These are phyloP conservation scores for Sesia apiformis DNA, from an alignment of 2,888 invertebrate species.

Conservation along the genomic window DNA sequence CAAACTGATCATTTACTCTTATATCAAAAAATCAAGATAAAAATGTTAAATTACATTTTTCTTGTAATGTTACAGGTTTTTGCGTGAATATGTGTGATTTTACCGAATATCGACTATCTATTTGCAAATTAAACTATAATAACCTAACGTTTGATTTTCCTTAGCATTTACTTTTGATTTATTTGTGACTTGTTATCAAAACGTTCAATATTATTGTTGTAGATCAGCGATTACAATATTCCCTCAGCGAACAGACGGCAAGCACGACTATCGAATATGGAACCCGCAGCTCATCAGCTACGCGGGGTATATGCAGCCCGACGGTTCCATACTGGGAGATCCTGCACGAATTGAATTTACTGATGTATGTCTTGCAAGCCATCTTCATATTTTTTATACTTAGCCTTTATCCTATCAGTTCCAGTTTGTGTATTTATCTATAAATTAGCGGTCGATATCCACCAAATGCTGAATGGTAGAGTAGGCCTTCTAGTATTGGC, in stretches of 20 bases:
- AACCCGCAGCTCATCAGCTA: conserved; percentile 92
- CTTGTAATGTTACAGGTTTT: no score
- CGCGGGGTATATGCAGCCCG: conserved; percentile 90
- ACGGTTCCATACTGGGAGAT: conserved; percentile 90
- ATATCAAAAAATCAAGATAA: no score
- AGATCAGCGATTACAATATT: conserved; percentile 97
- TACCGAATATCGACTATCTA: no score
- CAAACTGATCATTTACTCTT: no score
- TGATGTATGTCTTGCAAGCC: conserved; percentile 74
- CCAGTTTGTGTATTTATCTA: background rate
- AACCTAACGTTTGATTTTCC: background rate
- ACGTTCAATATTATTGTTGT: conserved; percentile 5
- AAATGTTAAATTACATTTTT: no score
- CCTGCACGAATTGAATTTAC: conserved; percentile 91
- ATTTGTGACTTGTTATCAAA: background rate
- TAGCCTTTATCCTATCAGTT: background rate
- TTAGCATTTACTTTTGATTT: background rate
- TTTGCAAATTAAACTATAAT: background rate
- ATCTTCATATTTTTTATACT: background rate
- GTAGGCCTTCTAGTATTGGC: no score
- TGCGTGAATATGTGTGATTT: no score
- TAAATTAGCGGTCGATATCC: background rate
- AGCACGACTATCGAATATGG: conserved; percentile 95
- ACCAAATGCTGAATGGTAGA: background rate
- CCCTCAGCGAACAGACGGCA: conserved; percentile 92